Evolutionary conservation across 2,113 vertebrate genomes (phyloP).

Genomic region (Nyctereutes procyonoides): DNA sequence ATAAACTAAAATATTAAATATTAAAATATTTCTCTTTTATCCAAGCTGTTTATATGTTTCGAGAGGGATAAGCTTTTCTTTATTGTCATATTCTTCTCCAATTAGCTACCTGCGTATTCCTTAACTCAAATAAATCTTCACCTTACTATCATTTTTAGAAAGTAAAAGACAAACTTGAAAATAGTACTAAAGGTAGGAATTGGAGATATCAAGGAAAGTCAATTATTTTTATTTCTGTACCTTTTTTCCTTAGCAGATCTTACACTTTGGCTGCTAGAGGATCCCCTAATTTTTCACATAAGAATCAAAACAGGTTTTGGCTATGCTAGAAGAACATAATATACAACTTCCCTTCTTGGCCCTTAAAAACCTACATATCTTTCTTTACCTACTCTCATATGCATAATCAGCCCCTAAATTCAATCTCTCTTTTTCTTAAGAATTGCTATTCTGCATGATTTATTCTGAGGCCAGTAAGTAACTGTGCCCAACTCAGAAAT

Average conservation of each 20-base stretch:
- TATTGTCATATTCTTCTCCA: background rate
- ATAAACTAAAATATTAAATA: background rate
- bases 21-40: background rate
- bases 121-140: slow-evolving; percentile 43
- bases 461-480: slow-evolving; percentile 59
- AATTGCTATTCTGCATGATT: slow-evolving; percentile 54
- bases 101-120: background rate
- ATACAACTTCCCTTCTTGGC: background rate
- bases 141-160: slow-evolving; percentile 5
- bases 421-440: slow-evolving; percentile 47
- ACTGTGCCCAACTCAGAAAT: slow-evolving; percentile 57
- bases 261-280: background rate
- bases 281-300: slow-evolving; percentile 6
- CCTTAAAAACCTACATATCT: slow-evolving; percentile 42
- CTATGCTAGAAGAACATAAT: background rate
- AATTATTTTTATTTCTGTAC: background rate
- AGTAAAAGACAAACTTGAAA: slow-evolving; percentile 28
- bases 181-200: background rate
- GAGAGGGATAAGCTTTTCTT: background rate
- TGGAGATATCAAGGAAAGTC: slow-evolving; percentile 37
- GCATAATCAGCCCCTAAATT: slow-evolving; percentile 28
- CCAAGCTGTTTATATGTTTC: background rate
- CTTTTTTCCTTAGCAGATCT: slow-evolving; percentile 51
- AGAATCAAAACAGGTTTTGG: slow-evolving; percentile 44
- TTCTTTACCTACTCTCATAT: slow-evolving; percentile 1